Evolutionary conservation across 35 echinoderm and acorn worm genomes (phyloP).

Genomic region (Amphiura filiformis): DNA sequence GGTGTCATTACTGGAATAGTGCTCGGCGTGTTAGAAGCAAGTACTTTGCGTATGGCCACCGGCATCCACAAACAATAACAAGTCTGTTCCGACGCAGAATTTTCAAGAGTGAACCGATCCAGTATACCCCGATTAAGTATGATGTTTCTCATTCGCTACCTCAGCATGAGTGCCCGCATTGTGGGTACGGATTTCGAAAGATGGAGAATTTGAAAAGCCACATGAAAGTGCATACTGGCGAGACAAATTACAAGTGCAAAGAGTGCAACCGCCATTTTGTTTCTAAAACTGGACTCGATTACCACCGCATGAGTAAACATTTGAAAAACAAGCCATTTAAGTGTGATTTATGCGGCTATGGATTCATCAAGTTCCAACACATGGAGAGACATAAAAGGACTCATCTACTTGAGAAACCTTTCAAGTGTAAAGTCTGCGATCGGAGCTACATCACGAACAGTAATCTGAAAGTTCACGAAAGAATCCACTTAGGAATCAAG

Average conservation of each 20-base stretch:
- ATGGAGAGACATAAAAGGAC: slow-evolving; percentile 1
- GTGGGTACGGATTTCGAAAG: neutral
- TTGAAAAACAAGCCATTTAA: neutral
- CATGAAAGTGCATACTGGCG: neutral
- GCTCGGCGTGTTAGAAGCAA: neutral
- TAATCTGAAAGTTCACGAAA: neutral
- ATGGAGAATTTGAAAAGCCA: neutral
- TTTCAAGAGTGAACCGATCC: neutral
- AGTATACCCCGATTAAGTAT: neutral
- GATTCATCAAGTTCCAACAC: neutral
- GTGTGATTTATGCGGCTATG: neutral
- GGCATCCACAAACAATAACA: neutral
- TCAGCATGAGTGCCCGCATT: neutral
- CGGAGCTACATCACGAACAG: neutral
- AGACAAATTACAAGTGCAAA: neutral
- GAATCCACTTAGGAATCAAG: neutral
- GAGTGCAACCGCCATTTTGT: neutral
- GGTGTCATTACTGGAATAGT: neutral
- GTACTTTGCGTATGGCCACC: neutral
- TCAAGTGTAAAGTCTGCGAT: neutral
- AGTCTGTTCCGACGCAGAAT: neutral
- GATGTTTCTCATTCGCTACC: neutral
- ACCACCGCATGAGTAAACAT: neutral
- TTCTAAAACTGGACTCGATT: neutral
- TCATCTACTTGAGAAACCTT: neutral